Evolutionary conservation across 2,113 vertebrate genomes (phyloP).

Genomic region (Cricetomys ansorgei): DNA sequence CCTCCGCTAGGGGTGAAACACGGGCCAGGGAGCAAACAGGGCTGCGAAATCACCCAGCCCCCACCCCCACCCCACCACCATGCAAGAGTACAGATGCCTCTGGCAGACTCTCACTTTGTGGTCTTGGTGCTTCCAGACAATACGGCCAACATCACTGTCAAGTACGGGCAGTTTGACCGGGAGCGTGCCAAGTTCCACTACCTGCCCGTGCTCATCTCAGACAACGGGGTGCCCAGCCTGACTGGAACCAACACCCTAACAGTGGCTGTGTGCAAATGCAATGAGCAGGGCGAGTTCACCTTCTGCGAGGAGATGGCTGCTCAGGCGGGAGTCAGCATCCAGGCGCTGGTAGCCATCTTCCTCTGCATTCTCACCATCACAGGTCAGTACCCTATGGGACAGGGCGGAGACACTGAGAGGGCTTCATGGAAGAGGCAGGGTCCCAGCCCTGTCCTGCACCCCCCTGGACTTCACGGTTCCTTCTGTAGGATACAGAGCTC

Average conservation of each 20-base stretch:
- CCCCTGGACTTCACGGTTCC: background rate
- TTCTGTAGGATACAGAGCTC: background rate
- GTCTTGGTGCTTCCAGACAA: constrained; percentile 88
- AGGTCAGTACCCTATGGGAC: constrained; percentile 85
- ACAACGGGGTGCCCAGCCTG: constrained; percentile 89
- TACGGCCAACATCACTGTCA: constrained; percentile 91
- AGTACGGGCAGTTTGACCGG: constrained; percentile 91
- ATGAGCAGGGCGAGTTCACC: constrained; percentile 84
- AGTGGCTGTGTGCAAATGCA: constrained; percentile 92
- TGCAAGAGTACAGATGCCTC: accelerated
- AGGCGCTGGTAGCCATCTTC: constrained; percentile 92
- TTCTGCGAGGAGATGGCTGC: constrained; percentile 87
- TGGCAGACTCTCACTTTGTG: background rate
- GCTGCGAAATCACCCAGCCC: background rate
- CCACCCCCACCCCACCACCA: no score
- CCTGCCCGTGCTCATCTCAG: constrained; percentile 91
- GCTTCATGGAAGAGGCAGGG: background rate
- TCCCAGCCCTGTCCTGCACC: background rate
- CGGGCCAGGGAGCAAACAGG: background rate
- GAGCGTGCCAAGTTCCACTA: constrained; percentile 89
- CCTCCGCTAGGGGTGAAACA: background rate
- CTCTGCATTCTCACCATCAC: constrained; percentile 92
- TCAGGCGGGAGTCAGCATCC: constrained; percentile 89
- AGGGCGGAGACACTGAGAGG: accelerated
- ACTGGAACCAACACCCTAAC: constrained; percentile 87